Base-by-base conservation (phyloP, 1,140 invertebrate genomes). In the Cherax quadricarinatus region DNA sequence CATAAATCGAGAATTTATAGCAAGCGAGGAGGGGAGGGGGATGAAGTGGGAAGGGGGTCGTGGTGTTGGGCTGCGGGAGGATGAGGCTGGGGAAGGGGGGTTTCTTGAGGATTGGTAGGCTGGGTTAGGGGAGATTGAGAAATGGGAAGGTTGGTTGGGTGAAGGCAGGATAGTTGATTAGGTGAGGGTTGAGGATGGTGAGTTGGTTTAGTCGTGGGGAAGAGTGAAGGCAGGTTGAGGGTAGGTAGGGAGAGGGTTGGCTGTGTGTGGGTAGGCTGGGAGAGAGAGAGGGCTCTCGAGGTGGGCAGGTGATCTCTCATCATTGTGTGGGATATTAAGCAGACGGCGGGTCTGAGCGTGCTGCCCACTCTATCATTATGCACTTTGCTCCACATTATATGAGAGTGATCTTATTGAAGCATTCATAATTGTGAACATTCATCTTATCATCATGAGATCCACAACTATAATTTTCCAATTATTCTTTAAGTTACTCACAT, bases 351-450 rank as follows among this genome's bases (percentile, higher is more conserved):
- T 21, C 53, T 30, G 24, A 88, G 75, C 75, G 75, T 62, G 86
- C 86, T 14, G 75, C 57, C 86, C n/a, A 41, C n/a, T 4, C 86
- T 88, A 81, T 81, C 86, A 88, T 88, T 80, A 88, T 51, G 51
- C 70, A 81, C 51, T 88, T 88, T 88, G 81, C 78, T 88, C 30
- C 86, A 79, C 86, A 81, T 88, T 88, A 88, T 80, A 88, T 88
- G 57, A 88, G 78, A 80, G 49, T 41, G 75, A 21, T 79, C 86
- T 49, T 62, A 79, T 60, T 87, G 70, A 60, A 24, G 41, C 51
- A 78, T 75, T 87, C 41, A 87, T 87, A 51, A 87, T 57, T 75
- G 70, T 51, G 21, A 49, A 78, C 53, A 66, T 81, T 81, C 86
- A 60, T 88, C 86, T 62, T 41, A 57, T 21, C 30, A 87, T 87